Conservation (phyloP, 2,113 vertebrate species). For the Rhynchomys soricoides region DNA sequence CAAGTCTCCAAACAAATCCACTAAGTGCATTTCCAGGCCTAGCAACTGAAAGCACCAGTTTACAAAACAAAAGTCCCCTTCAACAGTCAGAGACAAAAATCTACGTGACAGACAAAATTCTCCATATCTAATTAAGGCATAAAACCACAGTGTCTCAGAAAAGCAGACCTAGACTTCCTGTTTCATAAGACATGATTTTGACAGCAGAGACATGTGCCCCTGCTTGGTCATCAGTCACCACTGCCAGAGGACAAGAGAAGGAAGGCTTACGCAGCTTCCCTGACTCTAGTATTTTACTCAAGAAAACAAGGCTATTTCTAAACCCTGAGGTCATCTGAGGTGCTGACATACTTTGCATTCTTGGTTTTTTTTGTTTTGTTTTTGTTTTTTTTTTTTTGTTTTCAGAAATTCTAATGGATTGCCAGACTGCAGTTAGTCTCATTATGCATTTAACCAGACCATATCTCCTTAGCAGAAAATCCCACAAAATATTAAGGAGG, state of each 20-base stretch:
- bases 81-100: neutral
- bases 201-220: neutral
- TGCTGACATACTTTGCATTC: constrained; percentile 10
- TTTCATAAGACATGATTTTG: constrained; percentile 8
- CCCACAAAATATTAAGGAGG: constrained; percentile 37
- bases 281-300: constrained; percentile 20
- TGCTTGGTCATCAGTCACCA: neutral
- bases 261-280: neutral
- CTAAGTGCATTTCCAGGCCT: neutral
- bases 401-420: neutral
- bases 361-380: too few relatives aligned
- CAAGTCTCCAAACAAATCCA: constrained; percentile 16
- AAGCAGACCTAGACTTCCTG: constrained; percentile 33
- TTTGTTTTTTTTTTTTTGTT: constrained; percentile 64
- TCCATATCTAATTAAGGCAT: neutral
- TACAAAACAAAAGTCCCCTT: neutral
- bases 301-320: constrained; percentile 18
- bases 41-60: neutral
- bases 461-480: constrained; percentile 44
- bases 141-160: constrained; percentile 2
- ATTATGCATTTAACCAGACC: constrained; percentile 8
- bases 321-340: neutral
- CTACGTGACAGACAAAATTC: neutral
- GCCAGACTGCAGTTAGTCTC: neutral
- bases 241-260: constrained; percentile 16